Percentiles rank a stretch among this genome's conserved stretches.
These are phyloP conservation scores for Leptogaster cylindrica DNA, from an alignment of 2,888 invertebrate species.

Conservation along the genomic window DNA sequence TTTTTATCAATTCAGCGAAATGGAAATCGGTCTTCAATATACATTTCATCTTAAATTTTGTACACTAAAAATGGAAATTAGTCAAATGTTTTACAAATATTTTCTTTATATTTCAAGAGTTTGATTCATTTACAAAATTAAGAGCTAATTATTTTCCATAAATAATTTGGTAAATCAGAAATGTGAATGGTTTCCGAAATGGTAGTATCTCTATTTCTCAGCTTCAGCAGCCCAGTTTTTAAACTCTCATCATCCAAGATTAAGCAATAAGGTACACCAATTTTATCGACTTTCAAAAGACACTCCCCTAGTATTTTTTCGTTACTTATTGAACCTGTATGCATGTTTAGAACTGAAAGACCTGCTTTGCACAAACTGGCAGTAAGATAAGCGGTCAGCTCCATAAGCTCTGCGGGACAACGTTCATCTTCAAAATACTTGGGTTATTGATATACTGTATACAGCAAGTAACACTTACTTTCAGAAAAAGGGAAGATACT, in stretches of 20 bases:
- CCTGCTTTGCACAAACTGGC: constrained; percentile 64
- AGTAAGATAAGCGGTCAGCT: constrained; percentile 66
- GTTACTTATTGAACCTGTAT: constrained; percentile 50
- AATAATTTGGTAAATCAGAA: constrained; percentile 68
- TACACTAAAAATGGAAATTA: no score
- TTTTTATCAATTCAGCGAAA: no score
- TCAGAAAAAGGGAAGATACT: constrained; percentile 66
- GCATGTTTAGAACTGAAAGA: constrained; percentile 59
- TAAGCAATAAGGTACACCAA: constrained; percentile 77
- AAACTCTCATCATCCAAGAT: constrained; percentile 73
- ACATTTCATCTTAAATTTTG: no score
- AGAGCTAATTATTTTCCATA: no score
- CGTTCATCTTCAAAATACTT: constrained; percentile 52
- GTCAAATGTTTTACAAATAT: no score
- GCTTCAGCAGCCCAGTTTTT: constrained; percentile 72
- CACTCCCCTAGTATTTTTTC: constrained; percentile 54
- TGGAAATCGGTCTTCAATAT: no score
- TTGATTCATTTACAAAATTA: no score
- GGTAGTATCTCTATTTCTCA: constrained; percentile 71
- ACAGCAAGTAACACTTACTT: constrained; percentile 53
- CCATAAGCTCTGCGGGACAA: constrained; percentile 62
- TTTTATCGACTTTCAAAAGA: constrained; percentile 64
- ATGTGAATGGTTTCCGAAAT: constrained; percentile 76
- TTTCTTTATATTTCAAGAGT: no score
- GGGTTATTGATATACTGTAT: not conserved